These are phyloP conservation scores for Catagonus wagneri DNA, from an alignment of 2,113 vertebrate genomes.

Conservation along the genomic window DNA sequence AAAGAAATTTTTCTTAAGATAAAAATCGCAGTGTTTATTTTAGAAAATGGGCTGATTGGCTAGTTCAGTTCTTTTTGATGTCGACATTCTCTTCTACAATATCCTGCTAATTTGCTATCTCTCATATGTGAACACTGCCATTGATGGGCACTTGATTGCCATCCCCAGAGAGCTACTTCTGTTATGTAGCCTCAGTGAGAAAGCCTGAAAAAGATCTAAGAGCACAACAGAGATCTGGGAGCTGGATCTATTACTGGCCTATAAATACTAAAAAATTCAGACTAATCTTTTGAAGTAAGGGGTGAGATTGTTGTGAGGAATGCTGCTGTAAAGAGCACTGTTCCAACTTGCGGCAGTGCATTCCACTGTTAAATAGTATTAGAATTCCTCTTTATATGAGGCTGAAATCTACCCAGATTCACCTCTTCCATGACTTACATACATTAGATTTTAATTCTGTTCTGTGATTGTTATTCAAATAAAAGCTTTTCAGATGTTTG, in stretches of 20 bases:
- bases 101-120: background rate
- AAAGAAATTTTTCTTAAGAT: conserved; percentile 2
- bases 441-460: background rate
- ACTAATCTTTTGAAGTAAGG: background rate
- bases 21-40: background rate
- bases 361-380: background rate
- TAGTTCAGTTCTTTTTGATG: background rate
- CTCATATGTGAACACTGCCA: background rate
- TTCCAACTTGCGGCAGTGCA: background rate
- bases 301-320: background rate
- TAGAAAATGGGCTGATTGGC: background rate
- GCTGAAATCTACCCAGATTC: background rate
- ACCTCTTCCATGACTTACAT: background rate
- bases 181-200: background rate
- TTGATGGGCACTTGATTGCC: background rate
- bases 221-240: background rate
- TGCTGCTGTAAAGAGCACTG: background rate
- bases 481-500: background rate
- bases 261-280: background rate
- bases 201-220: background rate
- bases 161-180: background rate
- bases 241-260: background rate
- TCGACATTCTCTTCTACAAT: background rate
- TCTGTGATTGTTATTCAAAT: background rate
- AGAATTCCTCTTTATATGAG: background rate